Conservation (phyloP, 2,888 invertebrate genomes). For the Drosophila rellima region DNA sequence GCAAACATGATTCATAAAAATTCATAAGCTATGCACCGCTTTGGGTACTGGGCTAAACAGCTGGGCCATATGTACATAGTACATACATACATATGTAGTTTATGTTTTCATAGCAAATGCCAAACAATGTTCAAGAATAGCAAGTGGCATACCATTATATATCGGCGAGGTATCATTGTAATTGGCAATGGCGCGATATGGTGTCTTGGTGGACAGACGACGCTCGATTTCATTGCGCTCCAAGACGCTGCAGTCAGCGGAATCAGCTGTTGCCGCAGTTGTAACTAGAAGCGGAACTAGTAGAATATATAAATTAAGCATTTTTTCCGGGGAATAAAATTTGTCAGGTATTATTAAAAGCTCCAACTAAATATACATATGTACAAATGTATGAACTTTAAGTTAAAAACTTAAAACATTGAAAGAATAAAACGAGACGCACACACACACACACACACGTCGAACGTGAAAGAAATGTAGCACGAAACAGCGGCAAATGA, state of each 20-base stretch:
- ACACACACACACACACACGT: slow-evolving; percentile 32
- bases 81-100: too few species aligned
- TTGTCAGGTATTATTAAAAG: slow-evolving; percentile 64
- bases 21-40: neutral
- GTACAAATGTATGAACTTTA: slow-evolving; percentile 4
- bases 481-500: slow-evolving; percentile 41
- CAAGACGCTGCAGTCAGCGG: slow-evolving; percentile 60
- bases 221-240: slow-evolving; percentile 85
- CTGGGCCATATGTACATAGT: too few species aligned
- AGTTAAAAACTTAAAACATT: slow-evolving; percentile 59
- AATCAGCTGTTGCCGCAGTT: slow-evolving; percentile 48
- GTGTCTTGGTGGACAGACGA: slow-evolving; percentile 90
- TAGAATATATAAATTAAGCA: slow-evolving; percentile 44
- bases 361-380: slow-evolving; percentile 3
- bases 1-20: neutral
- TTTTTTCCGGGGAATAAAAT: slow-evolving; percentile 67
- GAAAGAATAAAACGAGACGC: slow-evolving; percentile 42
- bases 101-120: slow-evolving; percentile 10
- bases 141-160: slow-evolving; percentile 87
- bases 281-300: slow-evolving; percentile 32
- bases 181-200: slow-evolving; percentile 90
- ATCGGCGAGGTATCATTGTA: slow-evolving; percentile 87
- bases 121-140: slow-evolving; percentile 15
- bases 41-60: neutral
- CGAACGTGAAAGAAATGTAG: slow-evolving; percentile 14